phyloP scores from a whole-genome alignment of 2,888 invertebrate species.

The Drosophila lutescens region DNA sequence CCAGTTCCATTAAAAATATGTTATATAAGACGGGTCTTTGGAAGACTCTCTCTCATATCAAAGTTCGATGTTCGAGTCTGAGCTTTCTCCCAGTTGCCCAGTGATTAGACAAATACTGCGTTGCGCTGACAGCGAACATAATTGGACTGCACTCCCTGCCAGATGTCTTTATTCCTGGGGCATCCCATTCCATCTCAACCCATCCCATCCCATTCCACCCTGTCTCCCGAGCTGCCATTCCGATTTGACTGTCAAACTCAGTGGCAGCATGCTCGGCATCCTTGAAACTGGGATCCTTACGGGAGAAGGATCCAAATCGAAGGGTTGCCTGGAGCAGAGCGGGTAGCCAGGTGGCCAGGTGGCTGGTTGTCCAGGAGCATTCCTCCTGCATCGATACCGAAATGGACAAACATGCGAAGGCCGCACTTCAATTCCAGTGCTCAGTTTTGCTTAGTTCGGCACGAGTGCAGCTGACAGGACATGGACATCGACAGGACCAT shows the following conservation, averaged over 20 bases:
- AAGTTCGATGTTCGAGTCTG: no score
- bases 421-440: slow-evolving; percentile 62
- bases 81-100: slow-evolving; percentile 2
- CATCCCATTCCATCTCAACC: background rate
- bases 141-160: slow-evolving; percentile 41
- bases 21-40: no score
- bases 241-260: slow-evolving; percentile 19
- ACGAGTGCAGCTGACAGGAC: slow-evolving; percentile 67
- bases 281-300: background rate
- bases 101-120: slow-evolving; percentile 66
- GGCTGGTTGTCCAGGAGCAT: background rate
- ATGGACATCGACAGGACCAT: slow-evolving; percentile 36
- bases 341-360: slow-evolving; percentile 10
- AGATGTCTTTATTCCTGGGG: slow-evolving; percentile 1
- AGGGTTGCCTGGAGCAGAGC: slow-evolving; percentile 1
- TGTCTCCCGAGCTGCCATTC: slow-evolving; percentile 7
- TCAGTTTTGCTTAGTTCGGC: slow-evolving; percentile 65
- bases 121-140: slow-evolving; percentile 53
- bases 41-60: no score
- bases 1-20: no score
- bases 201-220: background rate
- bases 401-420: slow-evolving; percentile 40
- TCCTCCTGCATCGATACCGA: slow-evolving; percentile 35
- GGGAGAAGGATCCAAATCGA: background rate
- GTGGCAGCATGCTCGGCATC: slow-evolving; percentile 17